Conservation (phyloP, 1,140 invertebrate species). For the Teleogryllus occipitalis region DNA sequence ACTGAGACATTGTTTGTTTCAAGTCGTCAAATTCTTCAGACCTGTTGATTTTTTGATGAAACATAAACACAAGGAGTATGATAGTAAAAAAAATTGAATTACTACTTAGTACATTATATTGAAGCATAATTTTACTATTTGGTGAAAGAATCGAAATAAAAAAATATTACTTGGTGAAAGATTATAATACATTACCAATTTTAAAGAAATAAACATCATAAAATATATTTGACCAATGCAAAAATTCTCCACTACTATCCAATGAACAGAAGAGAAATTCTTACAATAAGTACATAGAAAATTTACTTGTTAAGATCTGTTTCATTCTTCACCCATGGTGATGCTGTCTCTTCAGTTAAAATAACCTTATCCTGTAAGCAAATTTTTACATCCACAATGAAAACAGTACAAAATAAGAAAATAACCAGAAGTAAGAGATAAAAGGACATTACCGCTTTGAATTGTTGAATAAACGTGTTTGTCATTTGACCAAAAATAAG, state of each 20-base stretch:
- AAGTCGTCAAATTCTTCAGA: constrained; percentile 25
- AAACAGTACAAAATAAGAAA: too few relatives aligned
- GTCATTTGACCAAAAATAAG: constrained; percentile 59
- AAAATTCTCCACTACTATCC: too few relatives aligned
- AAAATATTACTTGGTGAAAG: constrained; percentile 7
- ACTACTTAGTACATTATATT: background rate
- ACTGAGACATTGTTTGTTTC: constrained; percentile 29
- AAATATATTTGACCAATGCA: too few relatives aligned
- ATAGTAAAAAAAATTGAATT: background rate
- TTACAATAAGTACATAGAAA: too few relatives aligned
- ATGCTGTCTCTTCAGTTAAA: too few relatives aligned
- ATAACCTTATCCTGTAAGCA: too few relatives aligned
- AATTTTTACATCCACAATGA: too few relatives aligned
- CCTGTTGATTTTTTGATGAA: constrained; percentile 7
- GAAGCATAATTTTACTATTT: background rate
- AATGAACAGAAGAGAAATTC: too few relatives aligned
- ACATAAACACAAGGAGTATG: constrained; percentile 14
- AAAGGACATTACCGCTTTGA: constrained; percentile 32
- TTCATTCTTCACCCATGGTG: too few relatives aligned
- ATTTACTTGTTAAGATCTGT: background rate
- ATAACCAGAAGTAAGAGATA: background rate
- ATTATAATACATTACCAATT: constrained; percentile 31
- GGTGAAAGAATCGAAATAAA: background rate
- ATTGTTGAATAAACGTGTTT: constrained; percentile 38
- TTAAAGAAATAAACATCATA: constrained; percentile 14